Conservation (phyloP, 2,797 vertebrate species). For the Acanthurus lineatus region DNA sequence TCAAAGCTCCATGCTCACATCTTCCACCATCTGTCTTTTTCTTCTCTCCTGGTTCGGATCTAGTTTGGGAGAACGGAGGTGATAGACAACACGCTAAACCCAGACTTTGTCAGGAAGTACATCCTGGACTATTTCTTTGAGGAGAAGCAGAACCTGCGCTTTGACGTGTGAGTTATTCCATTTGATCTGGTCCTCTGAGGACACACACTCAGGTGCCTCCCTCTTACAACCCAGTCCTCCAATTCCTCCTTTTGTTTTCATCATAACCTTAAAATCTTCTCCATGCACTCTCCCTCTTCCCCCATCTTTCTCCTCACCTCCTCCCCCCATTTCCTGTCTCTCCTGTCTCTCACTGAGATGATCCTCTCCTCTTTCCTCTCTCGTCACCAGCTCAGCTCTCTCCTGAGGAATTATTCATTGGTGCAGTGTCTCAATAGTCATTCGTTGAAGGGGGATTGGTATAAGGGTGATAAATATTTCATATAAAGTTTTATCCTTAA, state of each 20-base stretch:
- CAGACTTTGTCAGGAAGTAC: constrained; percentile 96
- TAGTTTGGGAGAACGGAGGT: constrained; percentile 96
- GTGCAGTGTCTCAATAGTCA: constrained; percentile 71
- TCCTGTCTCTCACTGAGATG: constrained; percentile 37
- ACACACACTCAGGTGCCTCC: constrained; percentile 4
- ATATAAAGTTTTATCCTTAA: constrained; percentile 77
- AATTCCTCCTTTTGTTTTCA: constrained; percentile 40
- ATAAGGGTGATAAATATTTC: constrained; percentile 81
- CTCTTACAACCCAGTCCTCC: constrained; percentile 37
- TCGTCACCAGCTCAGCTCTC: constrained; percentile 50
- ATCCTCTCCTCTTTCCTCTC: constrained; percentile 26
- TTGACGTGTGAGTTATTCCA: constrained; percentile 92
- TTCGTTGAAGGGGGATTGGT: constrained; percentile 71
- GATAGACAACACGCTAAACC: constrained; percentile 96
- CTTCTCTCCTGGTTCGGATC: constrained; percentile 54
- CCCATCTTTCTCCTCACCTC: constrained; percentile 26
- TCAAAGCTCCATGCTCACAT: constrained; percentile 35
- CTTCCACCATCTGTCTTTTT: constrained; percentile 23
- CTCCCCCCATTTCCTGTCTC: constrained; percentile 31
- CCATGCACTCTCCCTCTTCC: constrained; percentile 28
- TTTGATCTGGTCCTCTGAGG: constrained; percentile 70
- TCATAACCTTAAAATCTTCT: constrained; percentile 42
- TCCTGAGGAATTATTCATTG: constrained; percentile 81
- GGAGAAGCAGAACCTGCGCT: constrained; percentile 97
- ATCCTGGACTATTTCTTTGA: constrained; percentile 97